Percentiles rank a stretch among this genome's conserved stretches.
Evolutionary conservation across 37 sponge, comb jelly and placozoan genomes (phyloP).

Genomic region (Diacarnus erythraeanus): DNA sequence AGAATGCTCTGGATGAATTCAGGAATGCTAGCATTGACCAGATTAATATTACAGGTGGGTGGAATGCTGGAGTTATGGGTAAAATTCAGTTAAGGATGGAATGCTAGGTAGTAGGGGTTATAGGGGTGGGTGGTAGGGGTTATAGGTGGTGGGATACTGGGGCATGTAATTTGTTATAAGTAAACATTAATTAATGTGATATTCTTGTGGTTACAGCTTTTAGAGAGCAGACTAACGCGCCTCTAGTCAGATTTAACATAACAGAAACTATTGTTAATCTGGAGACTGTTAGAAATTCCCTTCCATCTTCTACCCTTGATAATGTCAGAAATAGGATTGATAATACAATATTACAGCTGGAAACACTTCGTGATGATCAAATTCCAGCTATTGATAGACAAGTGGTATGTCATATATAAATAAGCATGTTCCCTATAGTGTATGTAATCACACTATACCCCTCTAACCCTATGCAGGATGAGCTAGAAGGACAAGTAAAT

Average conservation of each 20-base stretch:
- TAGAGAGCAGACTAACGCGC: neutral
- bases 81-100: no score
- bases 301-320: neutral
- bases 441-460: no score
- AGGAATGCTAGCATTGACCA: conserved; percentile 1
- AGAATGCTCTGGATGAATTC: conserved; percentile 23
- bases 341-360: neutral
- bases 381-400: neutral
- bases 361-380: neutral
- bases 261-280: neutral
- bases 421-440: neutral
- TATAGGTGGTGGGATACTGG: no score
- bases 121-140: no score
- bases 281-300: neutral
- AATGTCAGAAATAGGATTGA: no score
- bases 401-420: conserved; percentile 11
- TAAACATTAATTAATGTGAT: neutral
- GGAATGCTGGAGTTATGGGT: no score
- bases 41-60: conserved; percentile 39
- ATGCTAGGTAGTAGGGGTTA: no score
- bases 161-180: neutral
- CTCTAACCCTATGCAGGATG: neutral
- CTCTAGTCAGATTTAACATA: conserved; percentile 1
- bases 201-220: conserved; percentile 18
- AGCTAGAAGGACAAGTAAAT: neutral